Conservation (phyloP, 2,888 invertebrate species). For the Zelleria hepariella region DNA sequence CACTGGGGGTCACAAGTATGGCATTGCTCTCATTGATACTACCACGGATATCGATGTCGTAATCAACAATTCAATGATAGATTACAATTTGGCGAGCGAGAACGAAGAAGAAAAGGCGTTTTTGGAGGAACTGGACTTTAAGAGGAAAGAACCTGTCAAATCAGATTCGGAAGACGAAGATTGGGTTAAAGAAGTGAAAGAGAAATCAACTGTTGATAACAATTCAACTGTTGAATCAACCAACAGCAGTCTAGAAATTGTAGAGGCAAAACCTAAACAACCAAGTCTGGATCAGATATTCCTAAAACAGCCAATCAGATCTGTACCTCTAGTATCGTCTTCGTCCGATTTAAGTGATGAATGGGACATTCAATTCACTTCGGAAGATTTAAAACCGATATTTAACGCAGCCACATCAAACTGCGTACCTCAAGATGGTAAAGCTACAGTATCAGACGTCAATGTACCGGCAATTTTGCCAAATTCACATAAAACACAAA, state of each 20-base stretch:
- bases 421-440: neutral
- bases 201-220: neutral
- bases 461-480: neutral
- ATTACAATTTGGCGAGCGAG: conserved; percentile 55
- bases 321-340: conserved; percentile 3
- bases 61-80: conserved; percentile 63
- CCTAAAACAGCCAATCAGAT: neutral
- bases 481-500: neutral
- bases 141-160: conserved; percentile 8
- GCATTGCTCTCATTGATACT: conserved; percentile 61
- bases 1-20: conserved; percentile 61
- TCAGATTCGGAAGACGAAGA: conserved; percentile 18
- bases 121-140: conserved; percentile 26
- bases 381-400: neutral
- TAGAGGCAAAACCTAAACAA: conserved; percentile 1
- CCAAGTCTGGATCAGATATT: neutral
- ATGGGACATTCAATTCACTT: conserved; percentile 4
- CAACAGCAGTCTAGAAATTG: neutral
- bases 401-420: neutral
- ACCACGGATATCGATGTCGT: conserved; percentile 41
- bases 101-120: conserved; percentile 33
- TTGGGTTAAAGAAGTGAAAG: conserved; percentile 5
- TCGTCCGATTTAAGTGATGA: neutral
- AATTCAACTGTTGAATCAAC: neutral
- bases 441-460: neutral